Conservation (phyloP, 2,888 invertebrate species). For the Stratiomys singularior region DNA sequence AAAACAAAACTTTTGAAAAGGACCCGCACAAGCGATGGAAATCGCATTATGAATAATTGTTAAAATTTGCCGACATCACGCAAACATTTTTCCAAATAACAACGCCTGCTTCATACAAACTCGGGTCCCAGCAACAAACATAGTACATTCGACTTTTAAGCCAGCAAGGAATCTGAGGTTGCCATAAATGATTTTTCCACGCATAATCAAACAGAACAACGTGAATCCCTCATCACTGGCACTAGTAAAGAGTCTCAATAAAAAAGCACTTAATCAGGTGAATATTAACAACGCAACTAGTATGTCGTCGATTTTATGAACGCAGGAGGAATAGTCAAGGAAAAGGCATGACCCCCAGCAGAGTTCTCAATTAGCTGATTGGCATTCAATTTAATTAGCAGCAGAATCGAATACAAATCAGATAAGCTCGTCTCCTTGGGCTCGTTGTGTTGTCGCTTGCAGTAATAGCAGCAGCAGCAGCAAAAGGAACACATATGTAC, state of each 20-base stretch:
- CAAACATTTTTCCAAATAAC: too few species aligned
- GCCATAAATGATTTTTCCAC: background rate
- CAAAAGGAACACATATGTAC: background rate
- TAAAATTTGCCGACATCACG: too few species aligned
- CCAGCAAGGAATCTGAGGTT: background rate
- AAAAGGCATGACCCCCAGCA: constrained; percentile 40
- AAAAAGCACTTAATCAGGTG: constrained; percentile 41
- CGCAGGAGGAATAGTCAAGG: constrained; percentile 1
- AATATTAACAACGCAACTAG: constrained; percentile 38
- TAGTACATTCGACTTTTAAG: too few species aligned
- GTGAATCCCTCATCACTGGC: background rate
- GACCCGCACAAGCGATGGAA: too few species aligned
- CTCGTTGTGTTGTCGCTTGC: constrained; percentile 24
- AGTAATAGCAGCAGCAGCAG: background rate
- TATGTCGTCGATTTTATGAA: constrained; percentile 18
- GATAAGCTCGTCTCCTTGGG: constrained; percentile 23
- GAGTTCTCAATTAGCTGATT: constrained; percentile 47
- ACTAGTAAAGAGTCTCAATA: background rate
- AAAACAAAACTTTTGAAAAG: too few species aligned
- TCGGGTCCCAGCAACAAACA: too few species aligned
- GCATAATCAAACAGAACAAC: background rate
- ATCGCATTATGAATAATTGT: too few species aligned
- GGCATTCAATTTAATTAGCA: constrained; percentile 47
- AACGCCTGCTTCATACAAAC: too few species aligned
- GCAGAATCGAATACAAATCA: constrained; percentile 45